phyloP scores from a whole-genome alignment of 1,140 invertebrate genomes.

The Caenorhabditis briggsae region DNA sequence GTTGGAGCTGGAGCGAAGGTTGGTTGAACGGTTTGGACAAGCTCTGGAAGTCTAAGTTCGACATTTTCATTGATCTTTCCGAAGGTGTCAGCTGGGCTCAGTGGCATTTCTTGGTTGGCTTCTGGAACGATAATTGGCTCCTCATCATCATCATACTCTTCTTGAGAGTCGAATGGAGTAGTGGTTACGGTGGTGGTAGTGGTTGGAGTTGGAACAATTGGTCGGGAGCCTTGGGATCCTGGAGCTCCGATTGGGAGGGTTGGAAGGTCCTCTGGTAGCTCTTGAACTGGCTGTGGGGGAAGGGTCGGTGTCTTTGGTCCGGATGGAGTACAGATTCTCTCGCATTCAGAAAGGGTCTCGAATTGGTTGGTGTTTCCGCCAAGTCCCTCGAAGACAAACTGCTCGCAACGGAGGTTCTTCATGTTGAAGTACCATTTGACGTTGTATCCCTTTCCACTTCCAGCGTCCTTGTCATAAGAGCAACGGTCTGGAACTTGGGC shows the following conservation, averaged over 20 bases:
- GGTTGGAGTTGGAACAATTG: constrained; percentile 32
- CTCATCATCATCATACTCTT: constrained; percentile 34
- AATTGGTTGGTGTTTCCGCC: constrained; percentile 91
- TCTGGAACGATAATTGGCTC: constrained; percentile 31
- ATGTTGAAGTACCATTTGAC: constrained; percentile 85
- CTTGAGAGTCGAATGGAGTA: constrained; percentile 24
- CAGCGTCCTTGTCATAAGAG: constrained; percentile 83
- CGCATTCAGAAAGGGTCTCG: constrained; percentile 86
- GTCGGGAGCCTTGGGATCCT: neutral
- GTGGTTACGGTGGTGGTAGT: neutral
- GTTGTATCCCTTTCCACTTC: constrained; percentile 79
- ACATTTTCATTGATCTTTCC: constrained; percentile 21
- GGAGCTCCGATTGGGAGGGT: neutral
- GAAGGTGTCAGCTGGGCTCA: neutral
- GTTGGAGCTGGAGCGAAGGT: constrained; percentile 33
- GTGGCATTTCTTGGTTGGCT: constrained; percentile 18
- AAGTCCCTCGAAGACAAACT: constrained; percentile 84
- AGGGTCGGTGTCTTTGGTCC: constrained; percentile 32
- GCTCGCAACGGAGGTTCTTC: constrained; percentile 84
- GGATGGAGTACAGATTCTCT: constrained; percentile 82
- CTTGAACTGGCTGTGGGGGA: constrained; percentile 6
- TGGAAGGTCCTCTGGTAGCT: neutral
- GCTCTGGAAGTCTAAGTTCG: constrained; percentile 22
- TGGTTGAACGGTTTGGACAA: constrained; percentile 20
- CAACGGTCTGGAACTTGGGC: constrained; percentile 82